Evolutionary conservation across 2,888 invertebrate species (phyloP), one percentile per base, ranked within the genome.

Genomic region (Emmelina monodactyla): DNA sequence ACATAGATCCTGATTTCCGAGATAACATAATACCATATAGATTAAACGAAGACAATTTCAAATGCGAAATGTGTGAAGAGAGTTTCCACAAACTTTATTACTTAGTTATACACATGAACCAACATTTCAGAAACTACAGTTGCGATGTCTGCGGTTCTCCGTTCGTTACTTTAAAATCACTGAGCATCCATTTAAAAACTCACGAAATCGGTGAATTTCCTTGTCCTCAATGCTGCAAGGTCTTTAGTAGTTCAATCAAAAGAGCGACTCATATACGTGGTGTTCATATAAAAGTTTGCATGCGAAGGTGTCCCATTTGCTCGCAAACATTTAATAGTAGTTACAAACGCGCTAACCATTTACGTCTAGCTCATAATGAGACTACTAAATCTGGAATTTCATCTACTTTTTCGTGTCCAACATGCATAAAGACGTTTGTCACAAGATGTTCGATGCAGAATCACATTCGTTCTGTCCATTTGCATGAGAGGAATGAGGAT

Each of bases 21-120:
- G 44, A 68, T 0, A 75, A 75, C 1, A 63, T 75, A 0, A 72
- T 76, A 71, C 75, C 76, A 11, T 75, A 72, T 33, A 43, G 56
- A 1, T 4, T 46, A 1, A 33, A 44, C n/a, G 48, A 62, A 15
- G 57, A 54, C 4, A 41, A 46, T 22, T 55, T 58, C 2, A 22
- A 33, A 0, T 69, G 70, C 32, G 69, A 66, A 34, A 44, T 63
- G 7, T 70, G 70, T 33, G 33, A 33, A 0, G 45, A 53, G 22
- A 36, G 42, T 1, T 67, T 58, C 28, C 51, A 59, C 33, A 51
- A 49, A 6, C 70, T 69, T 29, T 37, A 45, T 1, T 44, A 58
- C 2, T 40, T 69, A 4, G 63, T 62, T 35, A 33, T 47, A 0
- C 69, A 69, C 32, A 62, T 69, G 59, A 62, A 61, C 33, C 43